phyloP scores from a whole-genome alignment of 2,797 vertebrate genomes.

The Trachurus trachurus region DNA sequence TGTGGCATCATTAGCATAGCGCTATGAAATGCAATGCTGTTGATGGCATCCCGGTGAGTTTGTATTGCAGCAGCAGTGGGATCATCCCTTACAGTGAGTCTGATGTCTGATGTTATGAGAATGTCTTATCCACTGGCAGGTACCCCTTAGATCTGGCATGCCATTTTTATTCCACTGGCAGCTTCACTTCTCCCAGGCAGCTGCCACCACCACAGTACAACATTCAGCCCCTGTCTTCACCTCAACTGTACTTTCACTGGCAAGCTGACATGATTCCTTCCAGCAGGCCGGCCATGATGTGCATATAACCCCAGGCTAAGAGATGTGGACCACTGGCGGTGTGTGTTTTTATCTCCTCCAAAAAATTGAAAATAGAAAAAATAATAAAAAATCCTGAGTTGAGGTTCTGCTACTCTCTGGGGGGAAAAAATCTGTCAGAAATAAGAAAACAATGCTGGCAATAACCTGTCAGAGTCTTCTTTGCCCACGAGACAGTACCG shows the following conservation, averaged over 20 bases:
- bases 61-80: conserved; percentile 9
- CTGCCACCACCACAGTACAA: conserved; percentile 34
- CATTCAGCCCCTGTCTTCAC: conserved; percentile 60
- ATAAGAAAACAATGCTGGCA: conserved; percentile 16
- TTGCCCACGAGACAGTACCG: conserved; percentile 18
- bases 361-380: not conserved
- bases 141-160: conserved; percentile 26
- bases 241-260: conserved; percentile 41
- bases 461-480: conserved; percentile 12
- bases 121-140: conserved; percentile 37
- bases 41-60: conserved; percentile 22
- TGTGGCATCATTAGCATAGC: conserved; percentile 3
- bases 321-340: conserved; percentile 28
- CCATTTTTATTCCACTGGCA: conserved; percentile 45
- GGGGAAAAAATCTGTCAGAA: conserved; percentile 21
- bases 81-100: conserved; percentile 25
- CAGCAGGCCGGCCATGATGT: conserved; percentile 34
- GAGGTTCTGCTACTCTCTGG: not conserved
- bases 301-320: conserved; percentile 27
- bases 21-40: not conserved
- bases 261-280: conserved; percentile 44
- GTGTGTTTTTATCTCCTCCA: not conserved
- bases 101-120: conserved; percentile 33
- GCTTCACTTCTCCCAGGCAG: conserved; percentile 39
- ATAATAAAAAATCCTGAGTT: not conserved